These are phyloP conservation scores for Melanogrammus aeglefinus DNA, from an alignment of 2,797 vertebrate species.

Conservation along the genomic window DNA sequence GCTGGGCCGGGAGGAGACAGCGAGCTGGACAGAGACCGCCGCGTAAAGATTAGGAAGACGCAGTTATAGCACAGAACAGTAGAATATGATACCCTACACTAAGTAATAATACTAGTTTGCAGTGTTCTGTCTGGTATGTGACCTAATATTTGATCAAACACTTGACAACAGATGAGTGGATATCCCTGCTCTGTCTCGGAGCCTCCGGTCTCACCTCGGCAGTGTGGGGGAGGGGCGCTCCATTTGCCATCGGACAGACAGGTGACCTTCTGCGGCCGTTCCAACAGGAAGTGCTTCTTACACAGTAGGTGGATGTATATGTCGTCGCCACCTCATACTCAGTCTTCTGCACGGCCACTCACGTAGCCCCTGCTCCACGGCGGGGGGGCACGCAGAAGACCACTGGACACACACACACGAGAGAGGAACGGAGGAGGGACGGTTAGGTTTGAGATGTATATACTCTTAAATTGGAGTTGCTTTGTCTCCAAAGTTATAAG, in stretches of 20 bases:
- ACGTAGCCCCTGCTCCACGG: conserved; percentile 76
- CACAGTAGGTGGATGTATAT: conserved; percentile 84
- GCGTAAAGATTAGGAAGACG: background rate
- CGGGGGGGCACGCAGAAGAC: conserved; percentile 70
- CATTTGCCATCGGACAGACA: conserved; percentile 77
- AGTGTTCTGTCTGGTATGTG: background rate
- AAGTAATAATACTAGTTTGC: background rate
- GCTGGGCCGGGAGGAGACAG: conserved; percentile 75
- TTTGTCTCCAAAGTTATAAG: background rate
- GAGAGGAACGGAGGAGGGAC: background rate
- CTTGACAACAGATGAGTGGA: background rate
- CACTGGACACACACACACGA: conserved; percentile 53
- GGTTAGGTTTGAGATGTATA: background rate
- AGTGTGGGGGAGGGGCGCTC: conserved; percentile 70
- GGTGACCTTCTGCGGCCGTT: conserved; percentile 76
- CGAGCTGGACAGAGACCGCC: conserved; percentile 59
- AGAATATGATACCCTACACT: background rate
- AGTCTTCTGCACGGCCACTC: conserved; percentile 78
- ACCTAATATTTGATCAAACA: background rate
- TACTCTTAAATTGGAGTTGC: background rate
- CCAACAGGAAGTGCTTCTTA: conserved; percentile 77
- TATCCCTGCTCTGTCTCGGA: background rate
- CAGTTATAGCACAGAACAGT: background rate
- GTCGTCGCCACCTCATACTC: conserved; percentile 76
- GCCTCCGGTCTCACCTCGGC: conserved; percentile 68